phyloP scores from a whole-genome alignment of 1,140 invertebrate species.

The Drosophila chauvacae region DNA sequence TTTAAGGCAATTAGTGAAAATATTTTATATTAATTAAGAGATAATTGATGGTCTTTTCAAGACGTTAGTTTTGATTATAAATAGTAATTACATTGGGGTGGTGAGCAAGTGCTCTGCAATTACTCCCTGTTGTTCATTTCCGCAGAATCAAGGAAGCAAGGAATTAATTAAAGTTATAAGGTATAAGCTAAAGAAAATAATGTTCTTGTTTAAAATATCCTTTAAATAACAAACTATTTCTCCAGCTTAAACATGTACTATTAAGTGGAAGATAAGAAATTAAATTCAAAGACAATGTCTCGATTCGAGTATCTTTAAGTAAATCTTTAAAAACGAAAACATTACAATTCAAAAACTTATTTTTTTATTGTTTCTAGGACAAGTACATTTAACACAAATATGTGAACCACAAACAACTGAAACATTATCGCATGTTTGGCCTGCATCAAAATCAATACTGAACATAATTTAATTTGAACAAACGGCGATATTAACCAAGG shows the following conservation, averaged over 20 bases:
- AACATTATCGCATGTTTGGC: neutral
- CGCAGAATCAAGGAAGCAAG: neutral
- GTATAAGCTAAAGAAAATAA: neutral
- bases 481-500: conserved; percentile 17
- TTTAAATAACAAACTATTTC: neutral
- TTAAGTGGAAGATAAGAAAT: too few species aligned
- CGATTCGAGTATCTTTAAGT: neutral
- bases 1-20: conserved; percentile 10
- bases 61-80: neutral
- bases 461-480: conserved; percentile 16
- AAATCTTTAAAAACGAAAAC: neutral
- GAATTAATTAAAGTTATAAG: too few species aligned
- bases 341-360: neutral
- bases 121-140: neutral
- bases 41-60: neutral
- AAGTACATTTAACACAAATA: neutral
- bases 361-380: neutral
- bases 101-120: neutral
- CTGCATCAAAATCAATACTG: conserved; percentile 14
- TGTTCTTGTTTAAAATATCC: neutral
- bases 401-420: neutral
- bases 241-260: too few species aligned
- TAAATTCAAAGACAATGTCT: too few species aligned
- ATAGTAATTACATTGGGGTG: neutral
- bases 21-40: neutral